These are phyloP conservation scores for Miopithecus talapoin DNA, from an alignment of 2,797 vertebrate species.

Conservation along the genomic window DNA sequence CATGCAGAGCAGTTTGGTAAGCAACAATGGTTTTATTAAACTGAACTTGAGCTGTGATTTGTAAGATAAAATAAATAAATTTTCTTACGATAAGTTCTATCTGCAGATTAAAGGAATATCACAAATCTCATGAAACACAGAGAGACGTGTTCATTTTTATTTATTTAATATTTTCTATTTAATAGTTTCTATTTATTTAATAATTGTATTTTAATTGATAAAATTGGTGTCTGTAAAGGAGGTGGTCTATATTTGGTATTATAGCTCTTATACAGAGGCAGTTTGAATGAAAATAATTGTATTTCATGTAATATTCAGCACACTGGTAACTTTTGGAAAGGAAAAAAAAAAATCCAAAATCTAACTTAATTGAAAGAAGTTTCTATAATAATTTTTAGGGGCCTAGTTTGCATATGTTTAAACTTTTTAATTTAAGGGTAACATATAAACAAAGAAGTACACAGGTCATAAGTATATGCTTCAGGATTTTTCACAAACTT, in stretches of 20 bases:
- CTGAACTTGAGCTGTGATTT: background rate
- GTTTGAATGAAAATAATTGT: background rate
- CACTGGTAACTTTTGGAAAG: background rate
- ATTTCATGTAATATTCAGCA: background rate
- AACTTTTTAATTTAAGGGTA: background rate
- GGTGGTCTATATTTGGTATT: background rate
- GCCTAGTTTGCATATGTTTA: background rate
- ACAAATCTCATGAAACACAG: background rate
- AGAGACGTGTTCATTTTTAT: background rate
- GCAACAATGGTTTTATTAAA: background rate
- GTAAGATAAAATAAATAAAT: background rate
- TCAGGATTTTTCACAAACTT: background rate
- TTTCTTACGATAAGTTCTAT: background rate
- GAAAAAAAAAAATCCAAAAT: background rate
- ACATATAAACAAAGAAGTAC: background rate
- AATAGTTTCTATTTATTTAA: background rate
- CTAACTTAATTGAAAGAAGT: background rate
- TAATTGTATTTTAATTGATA: background rate
- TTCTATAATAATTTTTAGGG: background rate
- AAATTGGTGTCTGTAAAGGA: background rate
- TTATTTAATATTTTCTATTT: too few species aligned
- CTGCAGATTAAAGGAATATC: background rate
- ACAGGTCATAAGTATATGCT: background rate
- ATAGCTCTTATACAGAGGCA: background rate
- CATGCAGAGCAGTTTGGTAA: background rate